A percentile compares a stretch with the other conserved stretches of the same genome.
Conservation (phyloP, 2,113 vertebrate genomes). For the Ciconia boyciana region DNA sequence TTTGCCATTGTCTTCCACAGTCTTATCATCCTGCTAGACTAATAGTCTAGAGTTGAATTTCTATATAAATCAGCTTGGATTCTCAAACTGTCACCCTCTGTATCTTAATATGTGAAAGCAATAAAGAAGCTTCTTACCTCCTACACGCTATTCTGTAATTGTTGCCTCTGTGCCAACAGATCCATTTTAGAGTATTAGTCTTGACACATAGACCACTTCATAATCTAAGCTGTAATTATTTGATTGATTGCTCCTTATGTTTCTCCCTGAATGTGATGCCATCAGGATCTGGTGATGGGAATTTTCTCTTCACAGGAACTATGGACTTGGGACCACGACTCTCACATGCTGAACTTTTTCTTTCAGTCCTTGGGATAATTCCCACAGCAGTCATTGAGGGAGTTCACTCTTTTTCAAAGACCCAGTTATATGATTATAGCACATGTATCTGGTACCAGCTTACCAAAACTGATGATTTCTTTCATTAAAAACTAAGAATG, state of each 20-base stretch:
- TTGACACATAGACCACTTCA: not conserved
- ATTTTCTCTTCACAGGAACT: not conserved
- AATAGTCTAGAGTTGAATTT: not conserved
- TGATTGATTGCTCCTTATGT: not conserved
- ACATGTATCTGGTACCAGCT: not conserved
- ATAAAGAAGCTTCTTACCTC: slow-evolving; percentile 7
- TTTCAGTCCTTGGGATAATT: not conserved
- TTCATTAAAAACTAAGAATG: not conserved
- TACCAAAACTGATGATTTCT: not conserved
- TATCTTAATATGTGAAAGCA: not conserved
- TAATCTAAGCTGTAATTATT: not conserved
- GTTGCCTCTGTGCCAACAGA: not conserved
- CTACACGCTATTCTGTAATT: not conserved
- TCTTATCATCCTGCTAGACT: not conserved
- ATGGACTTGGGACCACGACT: not conserved
- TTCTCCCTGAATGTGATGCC: not conserved
- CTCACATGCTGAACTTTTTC: not conserved
- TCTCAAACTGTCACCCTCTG: not conserved
- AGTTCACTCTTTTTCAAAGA: not conserved
- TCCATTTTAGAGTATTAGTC: slow-evolving; percentile 3
- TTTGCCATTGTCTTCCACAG: not conserved
- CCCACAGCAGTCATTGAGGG: not conserved
- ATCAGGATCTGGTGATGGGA: not conserved
- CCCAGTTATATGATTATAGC: not conserved
- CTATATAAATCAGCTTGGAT: not conserved